These are phyloP conservation scores for Lethrus apterus DNA, from an alignment of 1,140 invertebrate species.

Conservation along the genomic window DNA sequence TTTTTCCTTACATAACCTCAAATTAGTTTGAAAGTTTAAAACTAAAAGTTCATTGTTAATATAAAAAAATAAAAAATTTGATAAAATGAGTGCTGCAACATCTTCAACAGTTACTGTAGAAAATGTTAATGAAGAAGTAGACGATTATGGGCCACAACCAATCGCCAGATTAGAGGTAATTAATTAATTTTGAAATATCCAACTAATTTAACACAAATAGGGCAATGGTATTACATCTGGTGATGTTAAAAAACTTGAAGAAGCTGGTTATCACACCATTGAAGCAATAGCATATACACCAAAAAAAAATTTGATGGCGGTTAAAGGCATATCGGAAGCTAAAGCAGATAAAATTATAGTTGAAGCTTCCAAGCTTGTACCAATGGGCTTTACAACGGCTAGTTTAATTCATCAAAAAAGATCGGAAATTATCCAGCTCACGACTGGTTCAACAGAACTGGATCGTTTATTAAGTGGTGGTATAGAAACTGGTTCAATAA, in stretches of 20 bases:
- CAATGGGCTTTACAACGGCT: slow-evolving; percentile 97
- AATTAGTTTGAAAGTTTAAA: too few relatives aligned
- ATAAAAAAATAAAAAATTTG: too few relatives aligned
- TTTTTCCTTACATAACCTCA: too few relatives aligned
- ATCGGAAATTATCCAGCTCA: slow-evolving; percentile 80
- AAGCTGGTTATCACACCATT: slow-evolving; percentile 90
- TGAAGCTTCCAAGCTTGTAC: slow-evolving; percentile 88
- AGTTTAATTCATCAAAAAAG: slow-evolving; percentile 93
- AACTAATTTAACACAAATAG: slow-evolving; percentile 38
- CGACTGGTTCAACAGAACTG: slow-evolving; percentile 90
- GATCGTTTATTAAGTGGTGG: slow-evolving; percentile 92
- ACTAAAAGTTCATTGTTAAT: too few relatives aligned
- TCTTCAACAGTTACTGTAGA: not conserved
- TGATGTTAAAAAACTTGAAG: slow-evolving; percentile 91
- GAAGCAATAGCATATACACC: slow-evolving; percentile 93
- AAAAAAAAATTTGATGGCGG: slow-evolving; percentile 79
- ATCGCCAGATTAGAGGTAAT: slow-evolving; percentile 7
- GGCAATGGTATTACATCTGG: slow-evolving; percentile 80
- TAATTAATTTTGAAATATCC: not conserved
- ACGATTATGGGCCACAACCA: slow-evolving; percentile 7
- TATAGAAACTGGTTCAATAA: slow-evolving; percentile 98
- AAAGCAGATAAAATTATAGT: slow-evolving; percentile 94
- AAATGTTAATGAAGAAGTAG: slow-evolving; percentile 2
- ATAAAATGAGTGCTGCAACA: slow-evolving; percentile 7
- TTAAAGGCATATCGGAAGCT: slow-evolving; percentile 96